These are phyloP conservation scores for Ridgeia piscesae DNA, from an alignment of 1,140 invertebrate genomes.

Conservation along the genomic window DNA sequence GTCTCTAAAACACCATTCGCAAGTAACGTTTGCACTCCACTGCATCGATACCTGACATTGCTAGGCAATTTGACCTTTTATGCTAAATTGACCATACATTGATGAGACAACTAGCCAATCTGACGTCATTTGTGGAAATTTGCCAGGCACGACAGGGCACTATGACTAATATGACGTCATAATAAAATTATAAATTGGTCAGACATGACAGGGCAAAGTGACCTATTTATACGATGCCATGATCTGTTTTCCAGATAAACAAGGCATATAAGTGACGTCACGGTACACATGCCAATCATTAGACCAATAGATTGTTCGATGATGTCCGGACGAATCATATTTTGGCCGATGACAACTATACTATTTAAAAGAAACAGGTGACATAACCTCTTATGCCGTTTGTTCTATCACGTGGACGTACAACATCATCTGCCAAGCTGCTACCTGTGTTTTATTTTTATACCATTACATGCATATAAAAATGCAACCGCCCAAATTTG, in stretches of 20 bases:
- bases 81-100: not conserved
- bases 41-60: no score
- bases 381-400: not conserved
- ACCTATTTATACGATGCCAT: not conserved
- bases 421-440: not conserved
- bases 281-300: no score
- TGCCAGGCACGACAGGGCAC: not conserved
- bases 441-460: not conserved
- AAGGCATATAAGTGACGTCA: no score
- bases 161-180: not conserved
- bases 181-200: not conserved
- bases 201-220: not conserved
- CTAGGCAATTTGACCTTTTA: not conserved
- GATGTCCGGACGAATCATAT: not conserved
- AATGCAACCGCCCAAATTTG: not conserved
- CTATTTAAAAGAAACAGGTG: not conserved
- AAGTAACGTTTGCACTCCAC: not conserved
- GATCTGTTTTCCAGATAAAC: no score
- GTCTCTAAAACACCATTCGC: not conserved
- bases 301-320: no score
- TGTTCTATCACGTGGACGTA: not conserved
- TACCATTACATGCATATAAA: not conserved
- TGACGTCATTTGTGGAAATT: not conserved
- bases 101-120: not conserved
- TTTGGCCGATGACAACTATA: not conserved